Evolutionary conservation across 2,113 vertebrate species (phyloP).

Genomic region (Phrynosoma blainvillii): DNA sequence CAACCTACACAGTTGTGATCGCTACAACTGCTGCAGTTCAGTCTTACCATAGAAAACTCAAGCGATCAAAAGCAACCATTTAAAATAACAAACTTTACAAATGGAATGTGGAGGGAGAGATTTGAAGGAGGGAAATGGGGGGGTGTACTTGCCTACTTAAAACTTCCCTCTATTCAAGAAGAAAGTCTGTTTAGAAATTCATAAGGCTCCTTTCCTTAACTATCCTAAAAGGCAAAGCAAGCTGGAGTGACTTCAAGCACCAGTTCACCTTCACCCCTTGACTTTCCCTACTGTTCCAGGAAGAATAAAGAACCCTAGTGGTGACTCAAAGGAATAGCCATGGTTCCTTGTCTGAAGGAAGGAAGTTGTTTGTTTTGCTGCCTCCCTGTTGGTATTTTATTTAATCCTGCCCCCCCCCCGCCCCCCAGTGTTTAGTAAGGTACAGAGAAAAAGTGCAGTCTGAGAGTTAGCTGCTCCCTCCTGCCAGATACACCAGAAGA

Average conservation of each 20-base stretch:
- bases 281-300: background rate
- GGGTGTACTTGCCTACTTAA: background rate
- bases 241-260: background rate
- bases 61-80: too few relatives aligned
- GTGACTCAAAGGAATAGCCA: background rate
- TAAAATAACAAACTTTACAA: background rate
- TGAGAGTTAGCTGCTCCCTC: background rate
- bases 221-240: background rate
- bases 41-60: background rate
- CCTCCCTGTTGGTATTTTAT: background rate
- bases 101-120: background rate
- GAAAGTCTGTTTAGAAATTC: background rate
- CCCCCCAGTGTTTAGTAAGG: background rate
- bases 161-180: background rate
- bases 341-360: background rate
- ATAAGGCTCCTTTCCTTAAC: background rate
- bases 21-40: background rate
- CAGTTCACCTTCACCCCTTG: background rate
- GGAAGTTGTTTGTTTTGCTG: background rate
- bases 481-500: background rate
- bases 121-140: too few relatives aligned
- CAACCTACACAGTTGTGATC: too few relatives aligned
- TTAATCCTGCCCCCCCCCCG: background rate
- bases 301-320: background rate
- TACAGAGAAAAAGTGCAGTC: background rate